Base-by-base conservation (phyloP, 1,140 invertebrate species). In the Saccostrea echinata region DNA sequence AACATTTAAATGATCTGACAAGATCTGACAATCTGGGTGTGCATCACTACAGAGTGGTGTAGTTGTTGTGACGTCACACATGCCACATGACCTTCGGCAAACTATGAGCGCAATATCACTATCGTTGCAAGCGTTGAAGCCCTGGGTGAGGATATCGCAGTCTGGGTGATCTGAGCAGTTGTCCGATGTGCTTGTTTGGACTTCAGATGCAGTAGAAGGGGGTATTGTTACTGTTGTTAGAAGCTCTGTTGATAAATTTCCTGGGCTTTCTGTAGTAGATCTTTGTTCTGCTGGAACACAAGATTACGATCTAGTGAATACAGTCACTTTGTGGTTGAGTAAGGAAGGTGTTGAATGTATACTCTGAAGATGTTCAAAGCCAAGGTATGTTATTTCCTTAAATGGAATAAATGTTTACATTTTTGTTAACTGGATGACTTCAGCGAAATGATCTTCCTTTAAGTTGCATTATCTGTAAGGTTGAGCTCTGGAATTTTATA, bases 1-100 rank as follows among this genome's bases (percentile, higher is more conserved):
- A 27, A 76, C 68, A 18, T 76, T 11, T 33, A 76, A 33, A 33
- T 76, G 68, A 76, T 13, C 27, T 76, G 27, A 27, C 12, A 76
- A 76, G 11, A 76, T 27, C 30, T 76, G 68, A 13, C 68, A 76
- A 13, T 76, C 68, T 76, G 24, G 68, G 27, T 76, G 68, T 30
- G 30, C 16, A 76, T 76, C 68, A 11, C 24, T 76, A 18, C 68
- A 76, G 16, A 30, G 27, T 11, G 68, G 68, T 11, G 24, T 30
- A 24, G 68, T 27, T 4, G 68, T 76, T 12, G 68, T 76, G 68
- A 76, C 68, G 68, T 76, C 68, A 76, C 68, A 76, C 11, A 76
- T 27, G 9, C 30, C 27, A 76, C 68, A 76, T 33, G 68, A 76
- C 68, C 33, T 76, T 9, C 68, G 24, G 24, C 68, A 76, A 9